phyloP scores from a whole-genome alignment of 2,797 vertebrate species.

The Crocidura indochinensis region DNA sequence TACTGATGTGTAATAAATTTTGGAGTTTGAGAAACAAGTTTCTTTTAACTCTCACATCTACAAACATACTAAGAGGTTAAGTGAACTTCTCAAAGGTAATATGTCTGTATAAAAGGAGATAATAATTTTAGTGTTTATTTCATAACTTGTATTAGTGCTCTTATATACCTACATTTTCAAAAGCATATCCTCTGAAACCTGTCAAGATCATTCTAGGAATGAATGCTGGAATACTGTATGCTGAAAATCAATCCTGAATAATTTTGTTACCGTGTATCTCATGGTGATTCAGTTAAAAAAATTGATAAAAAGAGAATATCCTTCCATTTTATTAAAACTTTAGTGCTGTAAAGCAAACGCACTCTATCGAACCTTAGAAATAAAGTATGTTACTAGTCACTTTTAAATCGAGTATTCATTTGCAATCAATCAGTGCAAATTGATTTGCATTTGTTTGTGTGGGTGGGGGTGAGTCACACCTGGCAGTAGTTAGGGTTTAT shows the following conservation, averaged over 20 bases:
- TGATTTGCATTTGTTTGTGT: background rate
- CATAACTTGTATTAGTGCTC: constrained; percentile 1
- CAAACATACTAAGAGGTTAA: constrained; percentile 28
- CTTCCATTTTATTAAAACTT: constrained; percentile 41
- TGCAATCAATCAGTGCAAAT: constrained; percentile 59
- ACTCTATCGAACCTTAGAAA: constrained; percentile 20
- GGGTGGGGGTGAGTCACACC: too few relatives aligned
- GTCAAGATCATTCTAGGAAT: background rate
- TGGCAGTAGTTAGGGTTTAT: too few relatives aligned
- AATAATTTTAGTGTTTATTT: background rate
- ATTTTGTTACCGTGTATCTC: too few relatives aligned
- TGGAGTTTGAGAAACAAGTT: constrained; percentile 49
- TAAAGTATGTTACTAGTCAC: constrained; percentile 30
- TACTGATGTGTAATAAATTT: constrained; percentile 33
- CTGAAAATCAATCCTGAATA: too few relatives aligned
- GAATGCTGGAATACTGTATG: too few relatives aligned
- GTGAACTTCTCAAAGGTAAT: constrained; percentile 47
- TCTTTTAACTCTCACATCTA: constrained; percentile 1
- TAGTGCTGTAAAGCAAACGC: background rate
- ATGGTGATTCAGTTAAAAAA: too few relatives aligned
- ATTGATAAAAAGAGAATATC: too few relatives aligned
- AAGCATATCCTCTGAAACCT: too few relatives aligned
- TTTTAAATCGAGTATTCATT: background rate
- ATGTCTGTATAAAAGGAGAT: background rate
- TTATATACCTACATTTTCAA: constrained; percentile 29